Percentiles rank a stretch among this genome's conserved stretches.
Conservation (phyloP, 2,888 invertebrate species). For the Chorisops tibialis region DNA sequence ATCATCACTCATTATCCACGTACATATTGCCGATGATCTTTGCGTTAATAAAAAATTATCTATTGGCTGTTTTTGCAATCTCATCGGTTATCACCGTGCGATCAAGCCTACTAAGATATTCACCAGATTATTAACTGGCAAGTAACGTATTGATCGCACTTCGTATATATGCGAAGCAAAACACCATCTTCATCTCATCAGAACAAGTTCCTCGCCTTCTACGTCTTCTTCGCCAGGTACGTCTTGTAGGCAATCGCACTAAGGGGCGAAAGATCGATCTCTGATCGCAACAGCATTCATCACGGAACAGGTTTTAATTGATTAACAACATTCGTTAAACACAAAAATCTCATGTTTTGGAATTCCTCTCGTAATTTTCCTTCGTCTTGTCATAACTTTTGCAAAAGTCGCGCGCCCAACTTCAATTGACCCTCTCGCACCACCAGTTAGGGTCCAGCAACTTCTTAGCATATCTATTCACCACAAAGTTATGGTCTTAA, state of each 20-base stretch:
- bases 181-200: not conserved
- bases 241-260: conserved; percentile 10
- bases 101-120: not conserved
- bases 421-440: not conserved
- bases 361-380: conserved; percentile 26
- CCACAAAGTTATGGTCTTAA: no score
- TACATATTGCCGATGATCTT: conserved; percentile 1
- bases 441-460: not conserved
- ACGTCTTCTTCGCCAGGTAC: not conserved
- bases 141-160: not conserved
- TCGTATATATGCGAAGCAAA: not conserved
- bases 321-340: conserved; percentile 34
- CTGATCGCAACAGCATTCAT: conserved; percentile 30
- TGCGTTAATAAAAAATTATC: not conserved
- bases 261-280: conserved; percentile 28
- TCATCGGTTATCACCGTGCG: conserved; percentile 10
- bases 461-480: no score
- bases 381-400: conserved; percentile 30
- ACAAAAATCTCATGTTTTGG: conserved; percentile 31
- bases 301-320: conserved; percentile 33
- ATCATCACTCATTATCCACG: conserved; percentile 10
- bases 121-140: not conserved
- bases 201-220: conserved; percentile 1
- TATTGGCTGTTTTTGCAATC: conserved; percentile 11
- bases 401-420: conserved; percentile 1